Percentiles rank a stretch among this genome's conserved stretches.
Conservation (phyloP, 37 sponge, comb jelly and placozoan genomes). For the Cladorhizidae sp. region DNA sequence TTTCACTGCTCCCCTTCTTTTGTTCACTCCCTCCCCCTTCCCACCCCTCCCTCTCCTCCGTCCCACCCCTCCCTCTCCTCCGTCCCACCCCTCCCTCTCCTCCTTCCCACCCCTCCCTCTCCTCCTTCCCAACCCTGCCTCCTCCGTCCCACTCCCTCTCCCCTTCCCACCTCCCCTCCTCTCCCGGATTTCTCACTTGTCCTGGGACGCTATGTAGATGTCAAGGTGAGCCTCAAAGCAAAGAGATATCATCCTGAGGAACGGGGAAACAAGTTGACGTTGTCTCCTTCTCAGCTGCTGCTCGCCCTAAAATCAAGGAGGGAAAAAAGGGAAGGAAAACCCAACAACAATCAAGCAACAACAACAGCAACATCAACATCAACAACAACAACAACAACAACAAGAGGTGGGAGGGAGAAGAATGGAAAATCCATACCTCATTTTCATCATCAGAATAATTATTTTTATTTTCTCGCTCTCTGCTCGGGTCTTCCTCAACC, state of each 20-base stretch:
- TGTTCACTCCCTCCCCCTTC: too few species aligned
- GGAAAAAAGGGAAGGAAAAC: neutral
- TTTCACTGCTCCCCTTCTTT: too few species aligned
- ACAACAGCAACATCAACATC: too few species aligned
- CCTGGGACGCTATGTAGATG: constrained; percentile 96
- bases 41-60: too few species aligned
- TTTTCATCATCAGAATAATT: neutral
- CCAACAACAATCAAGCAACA: too few species aligned
- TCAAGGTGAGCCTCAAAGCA: constrained; percentile 96
- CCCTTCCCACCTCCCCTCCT: neutral
- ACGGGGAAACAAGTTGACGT: constrained; percentile 56
- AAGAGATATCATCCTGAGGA: constrained; percentile 90
- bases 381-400: constrained; percentile 5
- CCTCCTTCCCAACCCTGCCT: too few species aligned
- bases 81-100: too few species aligned
- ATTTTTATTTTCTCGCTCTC: constrained; percentile 6
- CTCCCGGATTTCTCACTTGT: constrained; percentile 70
- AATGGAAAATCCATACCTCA: neutral
- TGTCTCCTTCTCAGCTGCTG: neutral
- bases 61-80: too few species aligned
- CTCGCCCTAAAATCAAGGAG: neutral
- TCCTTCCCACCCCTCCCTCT: too few species aligned
- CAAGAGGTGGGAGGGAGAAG: neutral
- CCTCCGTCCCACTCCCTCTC: neutral
- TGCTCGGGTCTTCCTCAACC: neutral